phyloP scores from a whole-genome alignment of 1,140 invertebrate genomes.

The Saccostrea glomerata region DNA sequence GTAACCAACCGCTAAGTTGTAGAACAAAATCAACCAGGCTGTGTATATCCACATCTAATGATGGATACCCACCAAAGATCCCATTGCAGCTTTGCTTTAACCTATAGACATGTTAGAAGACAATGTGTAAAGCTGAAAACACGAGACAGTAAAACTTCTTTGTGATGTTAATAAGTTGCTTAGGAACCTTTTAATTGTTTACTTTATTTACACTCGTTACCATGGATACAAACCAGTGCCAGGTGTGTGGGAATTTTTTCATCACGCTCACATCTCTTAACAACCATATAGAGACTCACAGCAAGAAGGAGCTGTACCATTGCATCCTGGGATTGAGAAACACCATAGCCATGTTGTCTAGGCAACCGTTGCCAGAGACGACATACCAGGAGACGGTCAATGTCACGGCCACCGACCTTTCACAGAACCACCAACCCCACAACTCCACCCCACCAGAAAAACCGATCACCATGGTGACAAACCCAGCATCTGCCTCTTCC shows the following conservation, averaged over 20 bases:
- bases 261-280: slow-evolving; percentile 39
- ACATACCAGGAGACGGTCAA: not conserved
- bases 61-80: not conserved
- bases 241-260: slow-evolving; percentile 46
- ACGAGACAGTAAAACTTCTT: not conserved
- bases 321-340: slow-evolving; percentile 38
- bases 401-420: slow-evolving; percentile 16
- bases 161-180: slow-evolving; percentile 7
- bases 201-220: not conserved
- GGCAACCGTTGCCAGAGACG: slow-evolving; percentile 25
- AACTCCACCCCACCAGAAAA: not conserved
- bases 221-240: slow-evolving; percentile 51
- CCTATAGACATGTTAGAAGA: not conserved
- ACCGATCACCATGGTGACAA: not conserved
- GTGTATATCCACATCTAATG: not conserved
- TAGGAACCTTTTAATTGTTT: not conserved
- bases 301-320: slow-evolving; percentile 40
- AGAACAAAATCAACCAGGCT: not conserved
- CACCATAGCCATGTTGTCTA: slow-evolving; percentile 18
- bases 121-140: not conserved
- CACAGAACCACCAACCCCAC: slow-evolving; percentile 17
- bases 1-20: not conserved
- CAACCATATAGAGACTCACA: slow-evolving; percentile 47
- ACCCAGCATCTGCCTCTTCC: not conserved
- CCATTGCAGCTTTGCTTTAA: not conserved